These are phyloP conservation scores for Portunus trituberculatus DNA, from an alignment of 1,140 invertebrate genomes.

Conservation along the genomic window DNA sequence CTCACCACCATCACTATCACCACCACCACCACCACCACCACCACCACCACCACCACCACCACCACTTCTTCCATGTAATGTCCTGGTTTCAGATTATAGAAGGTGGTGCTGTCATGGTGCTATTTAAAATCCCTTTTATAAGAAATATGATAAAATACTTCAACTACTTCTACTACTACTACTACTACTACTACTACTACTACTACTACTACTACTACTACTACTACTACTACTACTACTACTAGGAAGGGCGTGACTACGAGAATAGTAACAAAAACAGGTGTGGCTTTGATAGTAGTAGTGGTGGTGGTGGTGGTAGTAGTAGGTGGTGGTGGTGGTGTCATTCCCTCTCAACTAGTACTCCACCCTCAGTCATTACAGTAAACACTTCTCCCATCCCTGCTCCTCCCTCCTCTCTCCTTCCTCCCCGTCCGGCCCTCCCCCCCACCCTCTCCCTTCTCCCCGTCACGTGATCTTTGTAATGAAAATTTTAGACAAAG, in stretches of 20 bases:
- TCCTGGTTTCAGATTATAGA: no score
- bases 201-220: no score
- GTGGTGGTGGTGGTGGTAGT: no score
- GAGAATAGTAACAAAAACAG: background rate
- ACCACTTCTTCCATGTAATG: no score
- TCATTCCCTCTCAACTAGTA: background rate
- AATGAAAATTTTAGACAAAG: conserved; percentile 9
- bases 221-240: background rate
- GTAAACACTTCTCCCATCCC: background rate
- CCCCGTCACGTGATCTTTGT: background rate
- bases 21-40: background rate
- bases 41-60: no score
- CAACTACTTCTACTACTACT: no score
- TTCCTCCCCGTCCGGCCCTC: background rate
- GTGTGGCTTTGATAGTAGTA: background rate
- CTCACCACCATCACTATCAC: background rate
- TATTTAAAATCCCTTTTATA: no score
- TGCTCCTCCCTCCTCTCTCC: background rate
- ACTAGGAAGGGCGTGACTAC: background rate
- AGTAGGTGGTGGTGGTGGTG: no score
- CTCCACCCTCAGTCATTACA: background rate
- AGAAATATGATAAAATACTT: no score
- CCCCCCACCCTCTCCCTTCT: background rate
- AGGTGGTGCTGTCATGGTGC: no score
- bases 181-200: no score